A percentile compares a stretch with the other conserved stretches of the same genome.
These are phyloP conservation scores for Platorchestia sp. DNA, from an alignment of 1,140 invertebrate species.

Conservation along the genomic window DNA sequence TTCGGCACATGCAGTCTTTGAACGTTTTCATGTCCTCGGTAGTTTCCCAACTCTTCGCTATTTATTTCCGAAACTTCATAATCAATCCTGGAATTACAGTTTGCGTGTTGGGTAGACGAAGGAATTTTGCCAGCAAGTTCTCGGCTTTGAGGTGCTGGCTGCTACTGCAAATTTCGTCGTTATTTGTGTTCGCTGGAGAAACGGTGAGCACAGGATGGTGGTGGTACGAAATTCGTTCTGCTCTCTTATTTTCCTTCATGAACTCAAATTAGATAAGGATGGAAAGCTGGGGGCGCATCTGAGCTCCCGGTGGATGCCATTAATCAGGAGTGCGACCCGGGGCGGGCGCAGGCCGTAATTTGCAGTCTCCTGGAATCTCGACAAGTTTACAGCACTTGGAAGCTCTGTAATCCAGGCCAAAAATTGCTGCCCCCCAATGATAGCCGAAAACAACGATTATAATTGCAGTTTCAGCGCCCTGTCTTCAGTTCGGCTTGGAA, in stretches of 20 bases:
- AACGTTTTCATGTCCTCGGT: background rate
- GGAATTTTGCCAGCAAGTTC: background rate
- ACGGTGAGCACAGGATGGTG: background rate
- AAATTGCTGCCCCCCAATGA: background rate
- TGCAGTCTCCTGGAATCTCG: constrained; percentile 36
- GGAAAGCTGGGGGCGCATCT: background rate
- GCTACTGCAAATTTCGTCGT: background rate
- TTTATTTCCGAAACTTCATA: background rate
- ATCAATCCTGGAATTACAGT: background rate
- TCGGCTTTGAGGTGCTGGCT: background rate
- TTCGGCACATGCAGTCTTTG: background rate
- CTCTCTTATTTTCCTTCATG: background rate
- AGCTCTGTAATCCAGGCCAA: constrained; percentile 33
- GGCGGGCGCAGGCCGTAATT: background rate
- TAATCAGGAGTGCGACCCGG: constrained; percentile 32
- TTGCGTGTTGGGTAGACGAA: background rate
- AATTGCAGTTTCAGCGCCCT: constrained; percentile 25
- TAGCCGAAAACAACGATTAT: background rate
- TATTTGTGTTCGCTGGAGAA: background rate
- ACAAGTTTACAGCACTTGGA: constrained; percentile 44
- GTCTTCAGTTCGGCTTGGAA: background rate
- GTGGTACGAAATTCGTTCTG: background rate
- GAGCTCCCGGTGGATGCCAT: background rate
- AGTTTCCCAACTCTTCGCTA: background rate
- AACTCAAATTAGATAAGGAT: constrained; percentile 48